Base-by-base conservation (phyloP, 2,888 invertebrate species). In the Lampropteryx suffumata region DNA sequence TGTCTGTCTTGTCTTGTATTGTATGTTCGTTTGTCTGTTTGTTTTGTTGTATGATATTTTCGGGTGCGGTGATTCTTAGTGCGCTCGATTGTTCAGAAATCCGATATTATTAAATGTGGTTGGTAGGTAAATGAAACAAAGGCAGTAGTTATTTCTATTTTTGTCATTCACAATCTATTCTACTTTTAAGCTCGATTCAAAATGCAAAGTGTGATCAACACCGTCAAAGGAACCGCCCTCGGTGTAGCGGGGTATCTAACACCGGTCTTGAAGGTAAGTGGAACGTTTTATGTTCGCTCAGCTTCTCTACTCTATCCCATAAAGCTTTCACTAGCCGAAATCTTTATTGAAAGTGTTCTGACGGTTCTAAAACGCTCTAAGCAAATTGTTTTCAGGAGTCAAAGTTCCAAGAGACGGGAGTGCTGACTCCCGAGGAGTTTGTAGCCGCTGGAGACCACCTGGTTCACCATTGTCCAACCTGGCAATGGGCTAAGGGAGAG, bases 381-480 rank as follows among this genome's bases (percentile, higher is more conserved):
- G 10, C 11, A 12, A n/a, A n/a, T 3, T 36, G 10, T 29, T 45
- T 55, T 52, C 3, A 98, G 98, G 98, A 98, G 84, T 98, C 98
- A 3, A 98, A 98, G 84, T 99, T 99, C 82, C 94, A 96, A 65
- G 99, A 99, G 84, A 99, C 98, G 9, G 99, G 99, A 26, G 98
- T 99, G 1, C 81, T 99, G 21, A 99, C 99, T n/a, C 99, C 99
- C 0, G 99, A 99, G 80, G 99, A 99, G 91, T 99, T 99, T 92
- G 97, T 99, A 2, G 97, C 96, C 2, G 99, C 99, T 12, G 99
- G 99, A 1, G 99, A 99, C 76, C 99, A 99, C 84, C 88, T 99
- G 47, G 99, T 99, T 0, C 99, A 99, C 84, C 99, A 99, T 77
- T 99, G 99, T 76, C 99, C 99, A 0, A 99, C 99, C 0, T 99